Evolutionary conservation across 2,888 invertebrate genomes (phyloP), one percentile per base, ranked within the genome.

Genomic region (Aleiodes testaceus): DNA sequence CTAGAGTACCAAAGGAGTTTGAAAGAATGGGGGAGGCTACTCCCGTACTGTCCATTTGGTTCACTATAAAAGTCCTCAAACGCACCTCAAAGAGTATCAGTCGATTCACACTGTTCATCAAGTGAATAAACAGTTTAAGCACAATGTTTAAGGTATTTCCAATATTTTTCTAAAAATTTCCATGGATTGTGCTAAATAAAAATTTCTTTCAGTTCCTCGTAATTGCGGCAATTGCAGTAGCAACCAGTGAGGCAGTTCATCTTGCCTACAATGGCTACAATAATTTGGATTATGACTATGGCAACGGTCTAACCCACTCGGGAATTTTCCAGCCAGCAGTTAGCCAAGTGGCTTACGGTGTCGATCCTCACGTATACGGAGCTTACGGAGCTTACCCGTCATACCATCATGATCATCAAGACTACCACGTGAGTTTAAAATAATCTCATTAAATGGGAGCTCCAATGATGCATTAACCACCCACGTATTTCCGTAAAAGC

Each of bases 341-440:
- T 4, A 47, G 55, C 14, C 67, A 75, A 42, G n/a, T 74, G n/a
- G 70, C 61, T 36, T 76, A 76, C 16, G 72, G 52, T 42, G 64
- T 71, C 26, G 45, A 75, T 53, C 74, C 77, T 18, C 70, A 70
- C 11, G 72, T 66, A 61, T 77, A 76, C 20, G 55, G 16, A n/a
- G 59, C 52, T 66, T 66, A 63, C 30, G 66, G 59, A 4, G 49
- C 59, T 69, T 71, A 75, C 26, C 45, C 45, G 47, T 45, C 49
- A 66, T 67, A 67, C 18, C 66, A 75, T 30, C 70, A 72, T 59
- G 72, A 74, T 52, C 72, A 76, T 4, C 78, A 81, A 71, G 80
- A 81, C 64, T 73, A 76, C 66, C 79, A 82, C 69, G 84, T 83
- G 69, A 82, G 83, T 77, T 44, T 50, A 22, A 14, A 16, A 9